Base-by-base conservation (phyloP, 2,113 vertebrate genomes). In the Anser brachyrhynchus region DNA sequence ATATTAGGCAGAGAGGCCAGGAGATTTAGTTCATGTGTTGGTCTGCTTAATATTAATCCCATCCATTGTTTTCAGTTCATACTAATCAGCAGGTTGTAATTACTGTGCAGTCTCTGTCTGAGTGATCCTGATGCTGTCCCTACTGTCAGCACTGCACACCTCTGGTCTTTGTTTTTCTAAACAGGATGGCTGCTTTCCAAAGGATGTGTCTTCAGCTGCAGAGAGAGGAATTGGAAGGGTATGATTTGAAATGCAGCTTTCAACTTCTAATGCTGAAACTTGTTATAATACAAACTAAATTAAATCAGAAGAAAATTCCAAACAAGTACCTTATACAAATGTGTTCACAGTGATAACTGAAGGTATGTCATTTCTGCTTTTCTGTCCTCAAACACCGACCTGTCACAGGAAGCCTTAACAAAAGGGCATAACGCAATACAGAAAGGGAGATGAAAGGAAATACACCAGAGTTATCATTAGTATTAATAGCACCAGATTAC, bases 201-300 rank as follows among this genome's bases (percentile, higher is more conserved):
- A 84, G 23, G 13, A 33, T 26, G 11, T 46, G 13, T 58, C 43
- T 72, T 64, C 33, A 20, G 35, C 55, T 64, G 65, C 22, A 73
- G 29, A 58, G 8, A n/a, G 41, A 85, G 41, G 19, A 86, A 67
- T 84, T 0, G 0, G 25, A 71, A 64, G 6, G 8, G 13, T 46
- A 67, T 85, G n/a, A 62, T 77, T 85, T 90, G 55, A 84, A 90
- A 62, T 3, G 4, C 29, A 90, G 43, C 2, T 41, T 49, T 39
- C 28, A 54, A 61, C 22, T 91, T 92, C 31, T 66, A 80, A 33
- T 2, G 2, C 14, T 55, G 29, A 92, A 83, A 58, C 7, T 29
- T 4, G 23, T 62, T 57, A 51, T 49, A 77, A 66, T 33, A 15
- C 2, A 70, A 91, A 41, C 1, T 41, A 66, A 73, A 49, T 3